A percentile compares a stretch with the other conserved stretches of the same genome.
phyloP scores from a whole-genome alignment of 2,797 vertebrate genomes.

The Naso thynnoides region DNA sequence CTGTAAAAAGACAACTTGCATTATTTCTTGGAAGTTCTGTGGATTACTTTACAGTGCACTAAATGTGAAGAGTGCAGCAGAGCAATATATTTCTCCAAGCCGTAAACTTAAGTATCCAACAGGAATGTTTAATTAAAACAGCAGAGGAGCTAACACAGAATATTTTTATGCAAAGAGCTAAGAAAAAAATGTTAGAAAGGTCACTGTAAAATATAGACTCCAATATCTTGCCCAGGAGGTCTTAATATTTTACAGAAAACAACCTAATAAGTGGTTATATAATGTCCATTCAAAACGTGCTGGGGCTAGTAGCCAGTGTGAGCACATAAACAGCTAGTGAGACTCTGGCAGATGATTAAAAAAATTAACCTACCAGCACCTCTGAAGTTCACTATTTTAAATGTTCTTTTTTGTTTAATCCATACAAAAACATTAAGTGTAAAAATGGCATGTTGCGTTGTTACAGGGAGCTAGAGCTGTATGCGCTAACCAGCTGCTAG shows the following conservation, averaged over 20 bases:
- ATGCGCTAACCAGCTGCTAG: not conserved
- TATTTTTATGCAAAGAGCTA: no score
- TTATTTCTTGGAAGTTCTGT: slow-evolving; percentile 20
- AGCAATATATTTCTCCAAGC: slow-evolving; percentile 10
- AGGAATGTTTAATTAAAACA: not conserved
- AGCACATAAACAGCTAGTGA: no score
- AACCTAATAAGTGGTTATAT: not conserved
- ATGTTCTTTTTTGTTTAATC: no score
- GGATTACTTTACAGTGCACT: not conserved
- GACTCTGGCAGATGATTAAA: no score
- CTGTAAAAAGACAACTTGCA: slow-evolving; percentile 23
- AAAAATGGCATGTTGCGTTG: no score
- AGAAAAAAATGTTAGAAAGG: not conserved
- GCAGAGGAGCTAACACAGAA: not conserved
- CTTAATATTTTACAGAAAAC: not conserved
- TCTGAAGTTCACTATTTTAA: no score
- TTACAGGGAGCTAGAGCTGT: not conserved
- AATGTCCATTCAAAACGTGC: not conserved
- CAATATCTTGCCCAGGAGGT: not conserved
- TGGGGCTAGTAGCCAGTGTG: no score
- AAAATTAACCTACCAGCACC: no score
- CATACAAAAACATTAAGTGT: no score
- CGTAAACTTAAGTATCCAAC: slow-evolving; percentile 10
- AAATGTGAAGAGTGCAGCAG: not conserved
- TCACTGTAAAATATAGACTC: not conserved